Conservation (phyloP, 30 jellyfish, hydroid and myxozoan species). For the Pseudorhiza aurosa region DNA sequence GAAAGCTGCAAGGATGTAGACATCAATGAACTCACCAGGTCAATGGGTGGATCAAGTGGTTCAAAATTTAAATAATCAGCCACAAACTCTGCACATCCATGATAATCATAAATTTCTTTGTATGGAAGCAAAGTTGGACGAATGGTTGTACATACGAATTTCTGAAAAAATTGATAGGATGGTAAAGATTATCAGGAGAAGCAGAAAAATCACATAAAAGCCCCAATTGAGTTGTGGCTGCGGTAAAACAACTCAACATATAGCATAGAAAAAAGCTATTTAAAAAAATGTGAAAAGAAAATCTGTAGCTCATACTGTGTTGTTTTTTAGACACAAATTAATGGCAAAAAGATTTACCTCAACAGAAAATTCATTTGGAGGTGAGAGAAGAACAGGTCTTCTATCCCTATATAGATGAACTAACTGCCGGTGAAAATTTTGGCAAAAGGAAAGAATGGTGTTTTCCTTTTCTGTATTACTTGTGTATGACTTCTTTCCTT, state of each 20-base stretch:
- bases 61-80: constrained; percentile 92
- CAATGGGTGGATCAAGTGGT: constrained; percentile 95
- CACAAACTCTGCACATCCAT: constrained; percentile 91
- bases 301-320: too few species aligned
- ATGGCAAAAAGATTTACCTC: constrained; percentile 60
- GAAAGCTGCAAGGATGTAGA: neutral
- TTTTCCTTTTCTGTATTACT: constrained; percentile 72
- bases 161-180: constrained; percentile 26
- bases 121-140: constrained; percentile 78
- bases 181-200: neutral
- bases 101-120: constrained; percentile 76
- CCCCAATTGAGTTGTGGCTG: too few species aligned
- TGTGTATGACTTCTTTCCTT: constrained; percentile 64
- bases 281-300: too few species aligned
- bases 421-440: constrained; percentile 88
- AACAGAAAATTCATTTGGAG: constrained; percentile 83
- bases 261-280: too few species aligned
- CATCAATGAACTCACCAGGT: constrained; percentile 47
- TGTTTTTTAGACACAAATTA: neutral
- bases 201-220: too few species aligned
- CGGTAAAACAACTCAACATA: too few species aligned
- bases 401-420: constrained; percentile 88
- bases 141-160: constrained; percentile 75
- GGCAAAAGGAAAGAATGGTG: constrained; percentile 76
- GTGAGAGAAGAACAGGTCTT: constrained; percentile 75